Conservation (phyloP, 37 sponge, comb jelly and placozoan genomes). For the Beroe forskalii region DNA sequence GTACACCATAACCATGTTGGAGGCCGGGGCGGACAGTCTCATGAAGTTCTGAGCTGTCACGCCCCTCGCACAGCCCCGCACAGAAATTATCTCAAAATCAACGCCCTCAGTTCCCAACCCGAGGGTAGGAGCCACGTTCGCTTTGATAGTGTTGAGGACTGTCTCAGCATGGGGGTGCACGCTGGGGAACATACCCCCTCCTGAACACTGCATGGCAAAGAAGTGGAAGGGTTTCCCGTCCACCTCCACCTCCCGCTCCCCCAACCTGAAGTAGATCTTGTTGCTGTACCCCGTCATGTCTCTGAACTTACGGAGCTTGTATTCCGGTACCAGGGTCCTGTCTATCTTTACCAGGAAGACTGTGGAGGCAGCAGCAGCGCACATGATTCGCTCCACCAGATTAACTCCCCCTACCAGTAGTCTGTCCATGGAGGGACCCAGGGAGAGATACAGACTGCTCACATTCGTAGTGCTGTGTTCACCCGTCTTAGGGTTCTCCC, state of each 20-base stretch:
- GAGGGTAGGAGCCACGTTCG: background rate
- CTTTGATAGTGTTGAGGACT: conserved; percentile 27
- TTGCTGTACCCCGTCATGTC: background rate
- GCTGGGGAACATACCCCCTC: conserved; percentile 18
- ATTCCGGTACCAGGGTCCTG: background rate
- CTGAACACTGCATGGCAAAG: conserved; percentile 48
- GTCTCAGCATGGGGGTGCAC: conserved; percentile 12
- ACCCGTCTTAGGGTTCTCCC: conserved; percentile 22
- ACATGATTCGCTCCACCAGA: conserved; percentile 39
- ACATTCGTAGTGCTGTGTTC: background rate
- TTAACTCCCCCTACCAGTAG: background rate
- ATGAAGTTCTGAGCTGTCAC: conserved; percentile 59
- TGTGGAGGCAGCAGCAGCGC: background rate
- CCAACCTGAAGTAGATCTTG: background rate
- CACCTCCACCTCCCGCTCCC: conserved; percentile 34
- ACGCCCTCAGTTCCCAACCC: background rate
- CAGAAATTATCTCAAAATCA: background rate
- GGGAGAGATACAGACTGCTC: background rate
- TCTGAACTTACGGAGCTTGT: background rate
- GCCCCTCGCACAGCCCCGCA: conserved; percentile 29
- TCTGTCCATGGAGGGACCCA: conserved; percentile 29
- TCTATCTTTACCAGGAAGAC: conserved; percentile 4
- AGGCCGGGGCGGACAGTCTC: conserved; percentile 9
- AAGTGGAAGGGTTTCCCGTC: background rate
- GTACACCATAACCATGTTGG: conserved; percentile 49